Evolutionary conservation across 2,113 vertebrate species (phyloP), one percentile per base, ranked within the genome.

Genomic region (Rhea pennata): DNA sequence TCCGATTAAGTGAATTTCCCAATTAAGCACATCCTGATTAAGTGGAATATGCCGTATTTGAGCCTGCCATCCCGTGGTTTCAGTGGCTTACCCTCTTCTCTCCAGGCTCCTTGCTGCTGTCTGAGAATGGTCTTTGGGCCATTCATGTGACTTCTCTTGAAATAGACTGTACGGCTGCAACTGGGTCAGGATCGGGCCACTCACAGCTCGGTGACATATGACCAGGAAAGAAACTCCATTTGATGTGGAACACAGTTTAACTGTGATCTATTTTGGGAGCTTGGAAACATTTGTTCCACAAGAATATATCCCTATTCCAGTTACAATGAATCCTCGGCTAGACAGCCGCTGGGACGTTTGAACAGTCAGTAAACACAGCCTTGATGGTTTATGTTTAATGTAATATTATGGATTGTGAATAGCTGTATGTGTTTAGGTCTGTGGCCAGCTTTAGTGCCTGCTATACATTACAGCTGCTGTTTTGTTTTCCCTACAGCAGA

Each of bases 401-500:
- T 31, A 61, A 27, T 94, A 81, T 44, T 95, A 78, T 0, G 66
- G 94, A 65, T 40, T 61, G 65, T 77, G 91, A 80, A 74, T 93
- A 79, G 19, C 82, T 96, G 86, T 72, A 96, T 72, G 46, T 95
- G 72, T 80, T 95, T 90, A 88, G 89, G 82, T 91, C 82, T 95
- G 89, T 90, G 91, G 94, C 46, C 91, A 56, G 74, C 85, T 92
- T 61, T 75, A 89, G 71, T 51, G 91, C 81, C 92, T 80, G 77
- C 84, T 92, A 16, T 82, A 58, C 5, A 19, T 92, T 70, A 91
- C 81, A 94, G 87, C 93, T 94, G 31, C 74, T 83, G 59, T 80
- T 48, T 74, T 95, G 77, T 87, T 96, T 71, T 97, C 92, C 72
- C 93, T 96, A 39, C 90, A 98, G 98, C 96, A 92, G 94, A 98